Base-by-base conservation (phyloP, 2,888 invertebrate genomes). In the Phyto melanocephala region DNA sequence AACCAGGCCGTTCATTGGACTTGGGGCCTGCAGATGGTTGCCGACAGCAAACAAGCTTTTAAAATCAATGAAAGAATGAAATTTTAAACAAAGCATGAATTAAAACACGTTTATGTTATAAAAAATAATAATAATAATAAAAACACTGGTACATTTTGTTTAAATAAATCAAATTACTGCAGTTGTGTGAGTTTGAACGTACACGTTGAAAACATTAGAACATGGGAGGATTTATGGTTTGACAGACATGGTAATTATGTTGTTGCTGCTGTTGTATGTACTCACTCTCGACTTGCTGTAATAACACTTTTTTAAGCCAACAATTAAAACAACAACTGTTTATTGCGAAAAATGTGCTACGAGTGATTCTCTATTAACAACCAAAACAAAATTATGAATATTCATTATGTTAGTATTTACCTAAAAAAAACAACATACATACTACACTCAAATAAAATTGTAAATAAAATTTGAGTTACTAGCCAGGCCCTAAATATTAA, bases 221-320 rank as follows among this genome's bases (percentile, higher is more conserved):
- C 37, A 33, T 33, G 37, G 37, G 42, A 71, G 80, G 81, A 81
- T 65, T 75, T 67, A 76, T 71, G 77, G 76, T 76, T 71, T 65
- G 76, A 76, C 81, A 81, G 81, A 71, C 81, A 81, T 70, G 78
- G 56, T 74, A 78, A 72, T 75, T 65, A 80, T 71, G 37, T 70
- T 75, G 58, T 45, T 28, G 33, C 24, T 50, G 7, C 4, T 60
- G 22, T n/a, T 60, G 40, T 60, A 28, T 60, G 40, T 60, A 28
- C 10, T 24, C 3, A 2, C 13, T 68, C 1, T 10, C 33, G 54
- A 47, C 17, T 60, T 60, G 35, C 33, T 35, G 2, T 22, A 22
- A 15, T 22, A 11, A 62, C 35, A 17, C 15, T 17, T 13, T 35
- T 20, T 50, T 20, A 42, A 62, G 40, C 35, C 68, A 68, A 28